Evolutionary conservation across 1,140 invertebrate species (phyloP).

Genomic region (Carposina sasakii): DNA sequence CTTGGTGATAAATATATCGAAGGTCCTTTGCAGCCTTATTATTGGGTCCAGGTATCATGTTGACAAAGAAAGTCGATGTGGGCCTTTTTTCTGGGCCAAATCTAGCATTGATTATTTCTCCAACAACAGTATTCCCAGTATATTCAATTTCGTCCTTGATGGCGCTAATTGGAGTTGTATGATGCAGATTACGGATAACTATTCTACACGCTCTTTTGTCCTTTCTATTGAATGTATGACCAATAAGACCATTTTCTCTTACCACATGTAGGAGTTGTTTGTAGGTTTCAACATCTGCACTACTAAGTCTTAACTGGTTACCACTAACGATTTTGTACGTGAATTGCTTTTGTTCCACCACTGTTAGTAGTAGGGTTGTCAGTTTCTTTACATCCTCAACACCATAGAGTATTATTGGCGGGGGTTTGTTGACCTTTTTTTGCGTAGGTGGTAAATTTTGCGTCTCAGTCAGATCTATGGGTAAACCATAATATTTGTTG

Average conservation of each 20-base stretch:
- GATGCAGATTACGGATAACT: not conserved
- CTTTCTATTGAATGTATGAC: constrained; percentile 7
- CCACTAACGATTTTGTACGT: constrained; percentile 9
- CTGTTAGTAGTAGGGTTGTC: too few species aligned
- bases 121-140: constrained; percentile 1
- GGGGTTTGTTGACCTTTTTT: too few species aligned
- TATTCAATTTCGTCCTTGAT: not conserved
- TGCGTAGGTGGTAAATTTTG: too few species aligned
- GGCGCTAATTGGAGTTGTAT: not conserved
- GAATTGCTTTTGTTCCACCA: not conserved
- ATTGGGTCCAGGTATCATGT: constrained; percentile 32
- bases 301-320: constrained; percentile 7
- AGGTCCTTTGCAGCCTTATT: constrained; percentile 40
- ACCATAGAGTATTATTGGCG: too few species aligned
- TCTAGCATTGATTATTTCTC: constrained; percentile 2
- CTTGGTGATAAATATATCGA: constrained; percentile 14
- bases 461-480: too few species aligned
- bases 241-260: constrained; percentile 9
- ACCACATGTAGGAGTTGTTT: constrained; percentile 6
- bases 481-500: too few species aligned
- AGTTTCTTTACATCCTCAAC: too few species aligned
- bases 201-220: constrained; percentile 1
- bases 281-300: constrained; percentile 3
- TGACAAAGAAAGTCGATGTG: constrained; percentile 21
- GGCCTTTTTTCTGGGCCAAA: constrained; percentile 4